phyloP scores from a whole-genome alignment of 2,888 invertebrate species.

The Gymnosoma rotundatum region DNA sequence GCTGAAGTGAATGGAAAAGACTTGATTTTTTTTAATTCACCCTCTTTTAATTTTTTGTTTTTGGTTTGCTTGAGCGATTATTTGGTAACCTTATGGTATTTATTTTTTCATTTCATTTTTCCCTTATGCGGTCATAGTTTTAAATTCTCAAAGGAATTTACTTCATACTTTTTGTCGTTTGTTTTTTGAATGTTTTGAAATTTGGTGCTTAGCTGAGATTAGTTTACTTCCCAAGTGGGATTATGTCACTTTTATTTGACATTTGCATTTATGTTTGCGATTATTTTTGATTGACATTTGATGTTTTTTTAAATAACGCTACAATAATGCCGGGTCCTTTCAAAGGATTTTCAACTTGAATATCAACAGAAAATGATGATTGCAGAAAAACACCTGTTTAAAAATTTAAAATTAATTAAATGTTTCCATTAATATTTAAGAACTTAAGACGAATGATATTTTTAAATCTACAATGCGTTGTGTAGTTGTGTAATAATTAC shows the following conservation, averaged over 20 bases:
- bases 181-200: constrained; percentile 72
- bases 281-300: constrained; percentile 74
- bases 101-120: constrained; percentile 31
- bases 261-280: constrained; percentile 79
- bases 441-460: background rate
- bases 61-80: constrained; percentile 52
- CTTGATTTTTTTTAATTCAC: constrained; percentile 42
- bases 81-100: constrained; percentile 61
- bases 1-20: constrained; percentile 35
- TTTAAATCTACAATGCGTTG: no score
- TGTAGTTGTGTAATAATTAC: no score
- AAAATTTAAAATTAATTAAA: background rate
- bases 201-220: constrained; percentile 64
- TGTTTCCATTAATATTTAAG: background rate
- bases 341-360: constrained; percentile 73
- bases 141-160: constrained; percentile 79
- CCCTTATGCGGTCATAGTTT: constrained; percentile 77
- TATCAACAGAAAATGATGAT: background rate
- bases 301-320: constrained; percentile 1
- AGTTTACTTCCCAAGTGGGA: constrained; percentile 79
- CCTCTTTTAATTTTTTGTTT: constrained; percentile 16
- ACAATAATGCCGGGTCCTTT: constrained; percentile 60
- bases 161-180: constrained; percentile 37
- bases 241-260: constrained; percentile 80
- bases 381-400: constrained; percentile 32